These are phyloP conservation scores for Panthera leo DNA, from an alignment of 2,113 vertebrate genomes.

Conservation along the genomic window DNA sequence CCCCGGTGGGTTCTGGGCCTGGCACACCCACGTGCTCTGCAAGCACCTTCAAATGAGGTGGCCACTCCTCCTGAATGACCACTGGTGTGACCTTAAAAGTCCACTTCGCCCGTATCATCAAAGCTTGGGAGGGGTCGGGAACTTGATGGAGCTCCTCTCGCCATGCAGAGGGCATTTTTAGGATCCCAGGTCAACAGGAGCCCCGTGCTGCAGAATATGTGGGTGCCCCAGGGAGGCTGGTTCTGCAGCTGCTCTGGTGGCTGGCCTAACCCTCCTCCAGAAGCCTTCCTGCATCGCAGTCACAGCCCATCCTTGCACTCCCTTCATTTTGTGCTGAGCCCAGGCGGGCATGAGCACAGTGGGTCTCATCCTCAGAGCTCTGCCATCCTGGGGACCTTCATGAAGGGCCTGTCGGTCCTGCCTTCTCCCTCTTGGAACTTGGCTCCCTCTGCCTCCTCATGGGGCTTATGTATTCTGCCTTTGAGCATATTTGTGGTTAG, in stretches of 20 bases:
- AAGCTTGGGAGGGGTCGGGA: neutral
- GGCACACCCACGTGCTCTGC: neutral
- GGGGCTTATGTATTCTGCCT: neutral
- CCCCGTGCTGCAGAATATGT: fast-evolving
- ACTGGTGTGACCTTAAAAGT: neutral
- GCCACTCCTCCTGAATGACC: neutral
- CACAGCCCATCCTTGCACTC: neutral
- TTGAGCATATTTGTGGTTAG: slow-evolving; percentile 5
- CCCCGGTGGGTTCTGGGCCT: neutral
- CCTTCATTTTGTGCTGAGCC: neutral
- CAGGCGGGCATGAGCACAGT: neutral
- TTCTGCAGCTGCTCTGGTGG: neutral
- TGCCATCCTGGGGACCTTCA: neutral
- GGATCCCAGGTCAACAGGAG: neutral
- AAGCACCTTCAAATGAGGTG: neutral
- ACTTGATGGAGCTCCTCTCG: neutral
- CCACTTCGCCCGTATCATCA: neutral
- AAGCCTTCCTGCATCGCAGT: neutral
- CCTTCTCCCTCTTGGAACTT: neutral
- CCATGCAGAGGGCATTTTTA: neutral
- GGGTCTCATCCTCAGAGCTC: neutral
- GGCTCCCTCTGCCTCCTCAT: neutral
- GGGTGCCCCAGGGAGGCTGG: neutral
- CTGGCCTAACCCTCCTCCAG: neutral
- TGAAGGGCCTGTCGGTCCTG: neutral